Base-by-base conservation (phyloP, 2,888 invertebrate genomes). In the Syrista parreyssii region DNA sequence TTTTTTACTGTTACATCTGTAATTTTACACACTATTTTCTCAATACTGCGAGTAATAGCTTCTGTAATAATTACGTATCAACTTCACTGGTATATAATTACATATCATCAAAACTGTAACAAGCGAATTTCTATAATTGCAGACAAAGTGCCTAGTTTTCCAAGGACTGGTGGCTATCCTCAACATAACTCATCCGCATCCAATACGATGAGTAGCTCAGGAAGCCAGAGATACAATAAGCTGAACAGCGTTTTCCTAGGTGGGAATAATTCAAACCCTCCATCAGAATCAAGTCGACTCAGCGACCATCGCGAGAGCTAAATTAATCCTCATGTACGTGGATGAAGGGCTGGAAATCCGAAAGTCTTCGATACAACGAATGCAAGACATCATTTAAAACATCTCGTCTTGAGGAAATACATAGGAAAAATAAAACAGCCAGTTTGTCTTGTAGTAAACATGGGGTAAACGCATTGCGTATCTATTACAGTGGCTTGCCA, bases 161-260 rank as follows among this genome's bases (percentile, higher is more conserved):
- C 90, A 74, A 88, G 90, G 82, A 87, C 87, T 34, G 87, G 82
- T 74, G 88, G 85, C 55, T 90, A 91, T 76, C 86, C 88, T 35
- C 90, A 90, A 82, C 91, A 91, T 82, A 91, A 88, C 81, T 90
- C 90, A 33, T 90, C 91, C 75, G 86, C 88, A 30, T 89, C 91
- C 73, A 91, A 91, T 78, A 91, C 91, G 36, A 89, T 91, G 87
- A 89, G 89, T 81, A 91, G 90, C 81, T 89, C 91, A 23, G 88
- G 89, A 74, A 91, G 90, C 79, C 91, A 91, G 81, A 86, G 90
- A 84, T 91, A 91, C 84, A 91, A 91, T 81, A 91, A 91, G 79
- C 84, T 90, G 78, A 91, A 89, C 84, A 90, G 88, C 76, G 85
- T 90, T 74, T 89, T 91, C 78, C 82, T 87, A 78, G 84, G 84